A percentile compares a stretch with the other conserved stretches of the same genome.
Conservation (phyloP, 1,140 invertebrate genomes). For the Eumaeus atala region DNA sequence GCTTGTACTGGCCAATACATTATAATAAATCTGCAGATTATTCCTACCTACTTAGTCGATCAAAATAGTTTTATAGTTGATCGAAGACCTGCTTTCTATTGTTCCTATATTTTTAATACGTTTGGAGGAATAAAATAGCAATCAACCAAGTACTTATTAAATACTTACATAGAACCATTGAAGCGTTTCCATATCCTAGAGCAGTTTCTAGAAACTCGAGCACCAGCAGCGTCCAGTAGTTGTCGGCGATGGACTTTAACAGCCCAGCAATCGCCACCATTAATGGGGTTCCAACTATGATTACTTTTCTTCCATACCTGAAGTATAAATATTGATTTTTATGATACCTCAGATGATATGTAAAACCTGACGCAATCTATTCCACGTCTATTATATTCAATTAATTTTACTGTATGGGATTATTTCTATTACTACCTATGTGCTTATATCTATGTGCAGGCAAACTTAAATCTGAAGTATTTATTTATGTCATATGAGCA, state of each 20-base stretch:
- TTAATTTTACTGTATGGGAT: not conserved
- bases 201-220: constrained; percentile 75
- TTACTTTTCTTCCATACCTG: constrained; percentile 71
- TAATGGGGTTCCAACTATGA: constrained; percentile 56
- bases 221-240: constrained; percentile 75
- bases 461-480: no score
- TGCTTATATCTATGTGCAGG: no score
- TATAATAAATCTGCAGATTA: no score
- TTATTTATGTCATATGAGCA: no score
- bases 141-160: constrained; percentile 5
- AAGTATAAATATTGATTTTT: constrained; percentile 33
- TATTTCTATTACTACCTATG: not conserved
- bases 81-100: no score
- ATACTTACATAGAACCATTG: constrained; percentile 75
- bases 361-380: no score
- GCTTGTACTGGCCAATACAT: no score
- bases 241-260: constrained; percentile 74
- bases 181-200: constrained; percentile 72
- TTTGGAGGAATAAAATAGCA: no score
- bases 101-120: no score
- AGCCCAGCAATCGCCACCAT: constrained; percentile 70
- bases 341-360: no score
- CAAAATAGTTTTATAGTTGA: no score
- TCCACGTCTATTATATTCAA: not conserved
- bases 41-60: no score